Percentiles rank a stretch among this genome's conserved stretches.
phyloP scores from a whole-genome alignment of 1,140 invertebrate species.

The Pachypsylla venusta region DNA sequence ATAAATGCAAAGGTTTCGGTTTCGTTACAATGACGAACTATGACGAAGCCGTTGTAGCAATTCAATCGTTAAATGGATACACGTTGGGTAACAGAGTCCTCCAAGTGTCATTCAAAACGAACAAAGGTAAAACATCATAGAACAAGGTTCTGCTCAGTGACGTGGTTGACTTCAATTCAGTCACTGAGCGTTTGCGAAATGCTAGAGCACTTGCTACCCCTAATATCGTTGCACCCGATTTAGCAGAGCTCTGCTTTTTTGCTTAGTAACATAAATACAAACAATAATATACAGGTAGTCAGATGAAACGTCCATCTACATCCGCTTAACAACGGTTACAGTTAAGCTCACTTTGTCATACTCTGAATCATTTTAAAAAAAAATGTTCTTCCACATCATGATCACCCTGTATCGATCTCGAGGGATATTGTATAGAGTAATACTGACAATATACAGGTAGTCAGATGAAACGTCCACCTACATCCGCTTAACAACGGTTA shows the following conservation, averaged over 20 bases:
- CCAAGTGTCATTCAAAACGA: conserved; percentile 97
- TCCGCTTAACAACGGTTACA: neutral
- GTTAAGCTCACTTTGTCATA: neutral
- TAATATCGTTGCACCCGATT: neutral
- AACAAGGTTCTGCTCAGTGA: conserved; percentile 10
- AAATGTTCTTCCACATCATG: neutral
- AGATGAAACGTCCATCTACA: neutral
- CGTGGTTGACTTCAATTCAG: neutral
- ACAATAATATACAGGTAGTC: neutral
- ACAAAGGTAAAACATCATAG: conserved; percentile 80
- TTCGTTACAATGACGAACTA: conserved; percentile 99
- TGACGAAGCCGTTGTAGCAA: conserved; percentile 93
- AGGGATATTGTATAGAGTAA: no score
- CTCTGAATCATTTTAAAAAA: neutral
- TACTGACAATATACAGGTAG: no score
- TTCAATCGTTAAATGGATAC: conserved; percentile 95
- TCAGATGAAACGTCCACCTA: neutral
- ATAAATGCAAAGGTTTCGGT: conserved; percentile 99
- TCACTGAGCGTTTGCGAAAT: neutral
- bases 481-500: neutral
- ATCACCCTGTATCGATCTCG: no score
- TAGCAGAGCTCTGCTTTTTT: conserved; percentile 7
- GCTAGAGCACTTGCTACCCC: neutral
- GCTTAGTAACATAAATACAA: conserved; percentile 7
- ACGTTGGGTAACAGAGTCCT: conserved; percentile 92